Evolutionary conservation across 2,113 vertebrate species (phyloP).

Genomic region (Turnix velox): DNA sequence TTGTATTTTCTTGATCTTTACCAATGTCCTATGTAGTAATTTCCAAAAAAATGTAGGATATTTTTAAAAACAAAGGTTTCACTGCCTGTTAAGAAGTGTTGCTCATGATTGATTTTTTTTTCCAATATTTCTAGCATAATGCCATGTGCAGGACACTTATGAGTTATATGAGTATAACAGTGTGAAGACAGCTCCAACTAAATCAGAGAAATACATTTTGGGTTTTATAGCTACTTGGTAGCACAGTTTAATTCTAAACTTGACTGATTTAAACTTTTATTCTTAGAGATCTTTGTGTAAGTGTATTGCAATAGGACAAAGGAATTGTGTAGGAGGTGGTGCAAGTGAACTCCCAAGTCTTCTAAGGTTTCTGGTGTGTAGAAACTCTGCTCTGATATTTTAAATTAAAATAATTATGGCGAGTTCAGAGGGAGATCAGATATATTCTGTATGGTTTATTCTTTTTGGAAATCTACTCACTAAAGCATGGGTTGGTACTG

Average conservation of each 20-base stretch:
- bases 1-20: not conserved
- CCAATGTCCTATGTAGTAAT: not conserved
- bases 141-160: not conserved
- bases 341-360: not conserved
- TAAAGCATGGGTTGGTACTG: not conserved
- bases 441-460: not conserved
- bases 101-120: not conserved
- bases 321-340: not conserved
- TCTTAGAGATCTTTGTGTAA: not conserved
- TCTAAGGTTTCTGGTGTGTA: not conserved
- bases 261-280: not conserved
- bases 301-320: not conserved
- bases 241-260: not conserved
- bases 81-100: not conserved
- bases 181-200: not conserved
- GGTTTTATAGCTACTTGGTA: not conserved
- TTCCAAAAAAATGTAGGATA: not conserved
- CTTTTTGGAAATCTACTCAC: not conserved
- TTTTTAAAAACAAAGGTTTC: not conserved
- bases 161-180: not conserved
- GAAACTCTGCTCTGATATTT: not conserved
- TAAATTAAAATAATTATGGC: not conserved
- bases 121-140: not conserved
- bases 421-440: not conserved
- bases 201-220: not conserved